These are phyloP conservation scores for Craniophora ligustri DNA, from an alignment of 2,888 invertebrate genomes.

Conservation along the genomic window DNA sequence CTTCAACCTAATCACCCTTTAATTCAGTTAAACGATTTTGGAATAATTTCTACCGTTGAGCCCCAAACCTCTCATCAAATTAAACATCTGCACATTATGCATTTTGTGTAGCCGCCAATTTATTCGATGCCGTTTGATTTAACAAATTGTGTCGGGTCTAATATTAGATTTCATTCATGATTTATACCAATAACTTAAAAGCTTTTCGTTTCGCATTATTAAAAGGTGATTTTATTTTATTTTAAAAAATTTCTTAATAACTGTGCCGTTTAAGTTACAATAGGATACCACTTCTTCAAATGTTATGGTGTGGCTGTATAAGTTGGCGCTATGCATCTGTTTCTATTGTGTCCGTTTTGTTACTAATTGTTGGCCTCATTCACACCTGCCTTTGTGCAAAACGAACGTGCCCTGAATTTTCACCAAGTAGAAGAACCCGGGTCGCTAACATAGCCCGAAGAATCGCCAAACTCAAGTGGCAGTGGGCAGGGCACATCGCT, in stretches of 20 bases:
- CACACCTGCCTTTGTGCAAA: slow-evolving; percentile 72
- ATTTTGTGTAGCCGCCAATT: slow-evolving; percentile 81
- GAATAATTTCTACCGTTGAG: slow-evolving; percentile 77
- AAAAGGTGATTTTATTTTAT: slow-evolving; percentile 31
- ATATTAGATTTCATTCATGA: slow-evolving; percentile 68
- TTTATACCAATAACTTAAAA: slow-evolving; percentile 69
- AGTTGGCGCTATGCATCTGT: slow-evolving; percentile 57
- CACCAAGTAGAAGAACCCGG: too few species aligned
- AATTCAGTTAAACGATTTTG: slow-evolving; percentile 81
- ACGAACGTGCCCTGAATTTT: slow-evolving; percentile 63
- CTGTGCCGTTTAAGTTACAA: slow-evolving; percentile 31
- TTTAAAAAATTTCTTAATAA: slow-evolving; percentile 16
- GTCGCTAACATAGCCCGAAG: too few species aligned
- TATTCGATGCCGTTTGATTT: slow-evolving; percentile 77
- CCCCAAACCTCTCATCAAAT: slow-evolving; percentile 80
- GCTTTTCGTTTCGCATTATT: slow-evolving; percentile 49
- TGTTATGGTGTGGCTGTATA: slow-evolving; percentile 43
- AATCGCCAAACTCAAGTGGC: too few species aligned
- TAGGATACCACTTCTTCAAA: slow-evolving; percentile 34
- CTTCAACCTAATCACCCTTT: slow-evolving; percentile 66
- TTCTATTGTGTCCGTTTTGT: slow-evolving; percentile 61
- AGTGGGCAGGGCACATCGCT: too few species aligned
- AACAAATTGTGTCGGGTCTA: slow-evolving; percentile 71
- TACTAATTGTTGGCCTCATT: slow-evolving; percentile 65
- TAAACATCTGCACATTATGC: slow-evolving; percentile 84